Conservation (phyloP, 1,140 invertebrate genomes). For the Steinernema feltiae region DNA sequence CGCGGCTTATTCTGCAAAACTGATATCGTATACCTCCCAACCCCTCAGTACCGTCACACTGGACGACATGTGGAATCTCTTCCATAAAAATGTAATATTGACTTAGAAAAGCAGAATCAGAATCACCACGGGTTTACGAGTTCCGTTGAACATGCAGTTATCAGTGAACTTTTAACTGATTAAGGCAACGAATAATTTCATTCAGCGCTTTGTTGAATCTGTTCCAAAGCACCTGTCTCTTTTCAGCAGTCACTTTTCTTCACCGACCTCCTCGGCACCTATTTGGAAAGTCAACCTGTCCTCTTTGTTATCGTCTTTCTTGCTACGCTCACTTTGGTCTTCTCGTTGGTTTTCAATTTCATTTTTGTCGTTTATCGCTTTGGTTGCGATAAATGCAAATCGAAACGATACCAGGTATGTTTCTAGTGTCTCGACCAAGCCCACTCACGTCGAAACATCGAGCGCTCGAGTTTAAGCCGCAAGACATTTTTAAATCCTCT, state of each 20-base stretch:
- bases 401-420: background rate
- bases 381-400: background rate
- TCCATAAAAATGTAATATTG: background rate
- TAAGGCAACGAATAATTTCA: too few species aligned
- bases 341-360: background rate
- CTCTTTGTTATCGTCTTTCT: background rate
- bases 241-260: background rate
- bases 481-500: too few species aligned
- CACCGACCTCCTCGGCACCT: background rate
- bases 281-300: background rate
- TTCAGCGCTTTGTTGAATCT: too few species aligned
- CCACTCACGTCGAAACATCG: too few species aligned
- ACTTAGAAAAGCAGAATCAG: too few species aligned
- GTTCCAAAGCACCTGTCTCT: too few species aligned
- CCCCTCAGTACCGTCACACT: background rate
- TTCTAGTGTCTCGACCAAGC: background rate
- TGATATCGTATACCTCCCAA: background rate
- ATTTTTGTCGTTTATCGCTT: background rate
- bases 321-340: background rate
- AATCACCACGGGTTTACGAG: too few species aligned
- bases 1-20: background rate
- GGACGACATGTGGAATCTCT: background rate
- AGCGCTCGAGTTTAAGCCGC: too few species aligned
- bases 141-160: too few species aligned
- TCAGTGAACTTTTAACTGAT: too few species aligned